Evolutionary conservation across 2,113 vertebrate species (phyloP), one percentile per base, ranked within the genome.

Genomic region (Myiozetetes cayanensis): DNA sequence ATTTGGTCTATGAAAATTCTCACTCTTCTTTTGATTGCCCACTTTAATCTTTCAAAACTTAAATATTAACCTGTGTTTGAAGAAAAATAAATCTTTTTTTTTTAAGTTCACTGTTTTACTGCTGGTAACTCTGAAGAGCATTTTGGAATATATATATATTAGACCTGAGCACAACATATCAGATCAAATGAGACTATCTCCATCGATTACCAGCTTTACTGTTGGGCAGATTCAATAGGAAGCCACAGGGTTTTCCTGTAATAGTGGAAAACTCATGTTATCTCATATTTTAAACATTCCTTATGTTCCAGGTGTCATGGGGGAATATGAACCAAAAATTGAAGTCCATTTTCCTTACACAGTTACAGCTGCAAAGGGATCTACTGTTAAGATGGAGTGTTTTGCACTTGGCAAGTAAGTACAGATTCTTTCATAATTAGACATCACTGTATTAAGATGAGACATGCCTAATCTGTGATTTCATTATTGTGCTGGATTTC

Each of bases 381-480:
- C 98, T 82, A 99, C 99, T 31, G 98, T 99, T 97, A 98, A 98
- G 85, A 98, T 99, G 98, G 99, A 99, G 86, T 99, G 99, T 96
- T 99, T 99, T 92, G 99, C 99, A 91, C 98, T 99, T 92, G 99
- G 99, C 97, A 99, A 99, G 99, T 99, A 98, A 99, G 99, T 99
- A 97, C 87, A 97, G 93, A 93, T 79, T 94, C 79, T 97, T 97
- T 94, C 80, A 86, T 92, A 97, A 97, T 97, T 95, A 97, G 85
- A 95, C 37, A 83, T 73, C 12, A 75, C 78, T 92, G 72, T 96
- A 97, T 96, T 97, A 96, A 94, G 88, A 96, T 82, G 79, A 89
- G 71, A 89, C 74, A 74, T 67, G 39, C 43, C 13, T 92, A 92
- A 95, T 94, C 79, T 97, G 83, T 77, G 23, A 53, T 72, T 94